phyloP scores from a whole-genome alignment of 2,797 vertebrate species.

The Epinephelus coioides region DNA sequence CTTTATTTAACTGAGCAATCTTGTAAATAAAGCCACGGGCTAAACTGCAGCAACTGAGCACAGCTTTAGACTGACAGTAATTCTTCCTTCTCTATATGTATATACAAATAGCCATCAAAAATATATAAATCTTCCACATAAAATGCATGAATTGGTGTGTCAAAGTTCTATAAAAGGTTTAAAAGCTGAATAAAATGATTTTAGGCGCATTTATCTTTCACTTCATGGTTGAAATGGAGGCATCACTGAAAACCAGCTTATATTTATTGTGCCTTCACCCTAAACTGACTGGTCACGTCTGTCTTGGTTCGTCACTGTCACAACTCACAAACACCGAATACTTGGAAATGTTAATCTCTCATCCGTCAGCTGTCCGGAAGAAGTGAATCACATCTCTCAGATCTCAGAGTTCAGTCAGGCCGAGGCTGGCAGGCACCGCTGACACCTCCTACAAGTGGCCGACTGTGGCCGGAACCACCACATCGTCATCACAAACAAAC shows the following conservation, averaged over 20 bases:
- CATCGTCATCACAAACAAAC: not conserved
- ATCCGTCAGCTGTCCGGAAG: not conserved
- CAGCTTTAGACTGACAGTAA: not conserved
- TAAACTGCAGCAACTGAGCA: not conserved
- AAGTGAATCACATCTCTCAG: constrained; percentile 38
- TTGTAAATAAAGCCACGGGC: not conserved
- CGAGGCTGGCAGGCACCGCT: not conserved
- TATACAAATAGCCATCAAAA: no score
- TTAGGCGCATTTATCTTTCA: not conserved
- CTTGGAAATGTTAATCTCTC: constrained; percentile 4
- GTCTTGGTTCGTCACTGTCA: not conserved
- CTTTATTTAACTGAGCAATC: no score
- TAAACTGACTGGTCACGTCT: not conserved
- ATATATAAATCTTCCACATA: not conserved
- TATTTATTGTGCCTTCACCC: not conserved
- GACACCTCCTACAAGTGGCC: constrained; percentile 18
- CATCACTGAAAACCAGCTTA: not conserved
- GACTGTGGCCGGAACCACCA: not conserved
- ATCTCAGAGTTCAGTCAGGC: not conserved
- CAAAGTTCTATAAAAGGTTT: not conserved
- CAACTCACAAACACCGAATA: not conserved
- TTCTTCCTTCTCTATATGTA: no score
- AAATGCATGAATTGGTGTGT: not conserved
- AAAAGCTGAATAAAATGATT: not conserved
- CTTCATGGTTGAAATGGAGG: not conserved